A percentile compares a stretch with the other conserved stretches of the same genome.
Evolutionary conservation across 2,797 vertebrate genomes (phyloP).

Genomic region (Lepus townsendii): DNA sequence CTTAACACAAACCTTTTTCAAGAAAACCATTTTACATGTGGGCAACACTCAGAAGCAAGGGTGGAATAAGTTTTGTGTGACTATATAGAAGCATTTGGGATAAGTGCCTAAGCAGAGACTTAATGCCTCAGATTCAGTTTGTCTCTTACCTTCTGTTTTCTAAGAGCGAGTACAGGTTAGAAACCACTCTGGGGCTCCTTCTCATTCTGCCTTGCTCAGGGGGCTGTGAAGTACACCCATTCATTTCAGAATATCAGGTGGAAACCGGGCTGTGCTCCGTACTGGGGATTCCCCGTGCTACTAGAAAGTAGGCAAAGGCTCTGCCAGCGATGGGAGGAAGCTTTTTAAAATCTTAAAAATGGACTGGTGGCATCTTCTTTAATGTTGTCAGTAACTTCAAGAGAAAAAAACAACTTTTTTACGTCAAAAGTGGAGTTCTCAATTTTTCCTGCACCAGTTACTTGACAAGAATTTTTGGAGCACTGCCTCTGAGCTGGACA

Average conservation of each 20-base stretch:
- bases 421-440: conserved; percentile 43
- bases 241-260: conserved; percentile 61
- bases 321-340: conserved; percentile 42
- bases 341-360: conserved; percentile 73
- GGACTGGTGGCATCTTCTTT: conserved; percentile 63
- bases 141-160: not conserved
- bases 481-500: not conserved
- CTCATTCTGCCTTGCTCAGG: conserved; percentile 72
- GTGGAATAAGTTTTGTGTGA: conserved; percentile 17
- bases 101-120: conserved; percentile 65
- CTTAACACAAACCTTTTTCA: not conserved
- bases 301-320: conserved; percentile 67
- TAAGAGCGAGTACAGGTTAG: conserved; percentile 52
- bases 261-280: conserved; percentile 73
- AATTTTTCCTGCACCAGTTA: not conserved
- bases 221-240: conserved; percentile 42
- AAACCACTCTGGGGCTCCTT: conserved; percentile 73
- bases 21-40: conserved; percentile 53
- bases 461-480: not conserved
- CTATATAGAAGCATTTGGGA: conserved; percentile 75
- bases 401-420: not conserved
- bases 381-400: conserved; percentile 70
- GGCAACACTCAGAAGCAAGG: conserved; percentile 48
- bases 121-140: conserved; percentile 64
- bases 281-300: conserved; percentile 71